phyloP scores from a whole-genome alignment of 2,113 vertebrate genomes.

The Scalopus aquaticus region DNA sequence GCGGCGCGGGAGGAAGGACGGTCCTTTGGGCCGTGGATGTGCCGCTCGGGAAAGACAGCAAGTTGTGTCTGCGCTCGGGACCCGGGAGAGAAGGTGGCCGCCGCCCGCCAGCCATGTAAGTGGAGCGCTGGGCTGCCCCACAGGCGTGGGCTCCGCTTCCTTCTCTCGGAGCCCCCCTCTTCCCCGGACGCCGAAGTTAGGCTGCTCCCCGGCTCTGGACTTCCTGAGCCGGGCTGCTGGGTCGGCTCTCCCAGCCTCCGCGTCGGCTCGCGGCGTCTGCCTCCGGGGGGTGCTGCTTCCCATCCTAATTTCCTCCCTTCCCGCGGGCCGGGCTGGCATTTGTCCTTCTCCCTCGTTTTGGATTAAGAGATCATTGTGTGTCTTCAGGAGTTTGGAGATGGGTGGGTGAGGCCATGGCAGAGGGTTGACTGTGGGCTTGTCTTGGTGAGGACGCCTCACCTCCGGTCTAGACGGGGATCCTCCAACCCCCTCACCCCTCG shows the following conservation, averaged over 20 bases:
- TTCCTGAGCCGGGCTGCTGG: neutral
- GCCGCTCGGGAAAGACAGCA: constrained; percentile 54
- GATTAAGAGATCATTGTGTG: neutral
- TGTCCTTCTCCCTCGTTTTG: neutral
- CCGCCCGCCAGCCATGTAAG: constrained; percentile 67
- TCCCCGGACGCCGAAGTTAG: neutral
- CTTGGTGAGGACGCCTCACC: neutral
- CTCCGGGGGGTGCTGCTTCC: constrained; percentile 58
- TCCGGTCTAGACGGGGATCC: neutral
- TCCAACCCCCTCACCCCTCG: too few relatives aligned
- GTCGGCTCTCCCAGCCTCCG: neutral
- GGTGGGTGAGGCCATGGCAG: neutral
- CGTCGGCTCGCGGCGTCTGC: neutral
- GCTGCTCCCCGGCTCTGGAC: neutral
- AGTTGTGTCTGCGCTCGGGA: constrained; percentile 66
- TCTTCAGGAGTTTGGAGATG: neutral
- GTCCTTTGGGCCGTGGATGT: neutral
- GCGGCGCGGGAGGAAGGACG: neutral
- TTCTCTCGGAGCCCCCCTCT: neutral
- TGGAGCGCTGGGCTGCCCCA: neutral
- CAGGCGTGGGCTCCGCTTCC: neutral
- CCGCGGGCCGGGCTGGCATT: constrained; percentile 46
- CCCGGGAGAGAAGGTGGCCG: neutral
- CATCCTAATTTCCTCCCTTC: neutral
- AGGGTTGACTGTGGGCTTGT: neutral